Conservation (phyloP, 1,140 invertebrate species). For the Stegodyphus dumicola region DNA sequence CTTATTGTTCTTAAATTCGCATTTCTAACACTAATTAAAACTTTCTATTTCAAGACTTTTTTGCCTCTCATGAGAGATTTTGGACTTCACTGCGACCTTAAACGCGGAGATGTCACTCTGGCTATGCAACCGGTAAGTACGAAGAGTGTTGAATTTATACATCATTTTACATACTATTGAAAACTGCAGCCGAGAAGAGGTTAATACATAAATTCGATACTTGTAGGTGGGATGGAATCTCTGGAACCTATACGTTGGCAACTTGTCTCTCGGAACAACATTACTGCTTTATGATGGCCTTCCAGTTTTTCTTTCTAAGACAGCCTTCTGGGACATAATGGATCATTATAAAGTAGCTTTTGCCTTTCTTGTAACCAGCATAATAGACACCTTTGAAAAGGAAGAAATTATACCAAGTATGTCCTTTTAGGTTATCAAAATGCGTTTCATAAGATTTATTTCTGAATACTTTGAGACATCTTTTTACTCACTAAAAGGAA, state of each 20-base stretch:
- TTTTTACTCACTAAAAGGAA: no score
- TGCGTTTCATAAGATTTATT: no score
- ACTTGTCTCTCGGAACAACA: conserved; percentile 70
- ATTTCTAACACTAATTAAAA: background rate
- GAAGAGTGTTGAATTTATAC: background rate
- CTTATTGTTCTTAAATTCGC: no score
- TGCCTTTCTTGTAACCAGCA: conserved; percentile 47
- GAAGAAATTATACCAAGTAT: conserved; percentile 50
- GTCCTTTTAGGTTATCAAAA: background rate
- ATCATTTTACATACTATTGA: no score
- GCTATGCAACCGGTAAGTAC: conserved; percentile 51
- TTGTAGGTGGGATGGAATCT: conserved; percentile 75
- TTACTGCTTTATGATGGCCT: conserved; percentile 75
- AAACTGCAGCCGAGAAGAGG: no score
- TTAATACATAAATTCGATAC: background rate
- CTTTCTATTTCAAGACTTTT: conserved; percentile 34
- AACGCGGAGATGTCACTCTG: conserved; percentile 12
- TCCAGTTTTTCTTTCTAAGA: conserved; percentile 71
- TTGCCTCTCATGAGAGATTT: conserved; percentile 42
- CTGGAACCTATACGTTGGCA: conserved; percentile 74
- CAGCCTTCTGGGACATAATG: conserved; percentile 73
- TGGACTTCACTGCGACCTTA: conserved; percentile 35
- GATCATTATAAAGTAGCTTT: conserved; percentile 64
- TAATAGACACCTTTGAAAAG: conserved; percentile 46
- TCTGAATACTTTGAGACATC: no score